Evolutionary conservation across 2,888 invertebrate genomes (phyloP).

Genomic region (Leptopilina syphax): DNA sequence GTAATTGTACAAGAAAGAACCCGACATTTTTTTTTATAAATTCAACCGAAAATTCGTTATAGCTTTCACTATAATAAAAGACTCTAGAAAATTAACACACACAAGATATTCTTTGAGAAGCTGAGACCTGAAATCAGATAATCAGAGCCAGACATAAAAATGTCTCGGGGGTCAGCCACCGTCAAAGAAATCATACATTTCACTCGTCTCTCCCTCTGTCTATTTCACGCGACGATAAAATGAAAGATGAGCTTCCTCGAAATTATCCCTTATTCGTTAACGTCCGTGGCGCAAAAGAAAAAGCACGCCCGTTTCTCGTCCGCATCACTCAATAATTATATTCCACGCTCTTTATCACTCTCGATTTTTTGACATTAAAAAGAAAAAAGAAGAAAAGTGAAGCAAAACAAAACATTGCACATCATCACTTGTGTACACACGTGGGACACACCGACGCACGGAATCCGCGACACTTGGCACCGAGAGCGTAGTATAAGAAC

Average conservation of each 20-base stretch:
- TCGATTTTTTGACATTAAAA: not conserved
- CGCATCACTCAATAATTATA: not conserved
- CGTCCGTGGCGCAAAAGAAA: slow-evolving; percentile 4
- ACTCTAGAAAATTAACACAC: too few relatives aligned
- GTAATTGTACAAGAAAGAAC: too few relatives aligned
- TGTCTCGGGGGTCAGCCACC: not conserved
- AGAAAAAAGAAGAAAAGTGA: slow-evolving; percentile 15
- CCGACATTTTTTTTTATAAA: too few relatives aligned
- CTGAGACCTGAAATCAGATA: slow-evolving; percentile 29
- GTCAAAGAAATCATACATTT: slow-evolving; percentile 35
- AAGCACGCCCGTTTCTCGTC: slow-evolving; percentile 16
- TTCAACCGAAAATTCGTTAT: too few relatives aligned
- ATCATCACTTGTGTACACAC: slow-evolving; percentile 7
- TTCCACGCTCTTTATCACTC: not conserved
- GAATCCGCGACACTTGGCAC: slow-evolving; percentile 28
- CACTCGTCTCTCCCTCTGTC: slow-evolving; percentile 20
- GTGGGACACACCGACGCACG: slow-evolving; percentile 15
- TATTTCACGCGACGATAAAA: slow-evolving; percentile 20
- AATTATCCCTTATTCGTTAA: slow-evolving; percentile 10
- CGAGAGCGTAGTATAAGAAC: slow-evolving; percentile 35
- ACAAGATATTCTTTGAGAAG: not conserved
- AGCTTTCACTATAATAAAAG: too few relatives aligned
- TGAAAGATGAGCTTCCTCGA: slow-evolving; percentile 1
- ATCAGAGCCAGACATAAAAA: slow-evolving; percentile 22
- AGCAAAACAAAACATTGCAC: slow-evolving; percentile 1